Conservation (phyloP, 2,888 invertebrate species). For the Dolomedes plantarius region DNA sequence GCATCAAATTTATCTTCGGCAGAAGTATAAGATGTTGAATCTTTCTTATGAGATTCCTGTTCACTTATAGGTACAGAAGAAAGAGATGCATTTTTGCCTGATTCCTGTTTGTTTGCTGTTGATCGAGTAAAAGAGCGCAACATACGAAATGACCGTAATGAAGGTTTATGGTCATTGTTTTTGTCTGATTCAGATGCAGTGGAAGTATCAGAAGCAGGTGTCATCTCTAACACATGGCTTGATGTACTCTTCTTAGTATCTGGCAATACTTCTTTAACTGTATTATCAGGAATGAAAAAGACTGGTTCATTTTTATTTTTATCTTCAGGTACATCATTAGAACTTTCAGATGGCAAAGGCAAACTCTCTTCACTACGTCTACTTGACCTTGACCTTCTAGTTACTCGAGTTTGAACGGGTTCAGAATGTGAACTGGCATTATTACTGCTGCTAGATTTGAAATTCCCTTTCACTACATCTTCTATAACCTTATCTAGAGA, state of each 20-base stretch:
- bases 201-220: slow-evolving; percentile 10
- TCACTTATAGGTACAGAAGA: slow-evolving; percentile 26
- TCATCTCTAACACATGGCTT: slow-evolving; percentile 6
- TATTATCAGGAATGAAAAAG: slow-evolving; percentile 62
- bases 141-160: slow-evolving; percentile 70
- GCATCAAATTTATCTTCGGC: slow-evolving; percentile 40
- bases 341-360: slow-evolving; percentile 33
- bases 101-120: slow-evolving; percentile 68
- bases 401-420: slow-evolving; percentile 34
- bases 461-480: slow-evolving; percentile 86
- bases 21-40: slow-evolving; percentile 12
- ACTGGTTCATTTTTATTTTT: slow-evolving; percentile 70
- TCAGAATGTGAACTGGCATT: slow-evolving; percentile 32
- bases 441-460: slow-evolving; percentile 40
- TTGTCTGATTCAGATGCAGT: slow-evolving; percentile 34
- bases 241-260: slow-evolving; percentile 43
- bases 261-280: slow-evolving; percentile 39
- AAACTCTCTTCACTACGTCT: slow-evolving; percentile 72
- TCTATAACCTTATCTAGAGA: slow-evolving; percentile 93
- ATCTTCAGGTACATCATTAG: slow-evolving; percentile 38
- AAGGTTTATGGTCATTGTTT: slow-evolving; percentile 19
- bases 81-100: slow-evolving; percentile 58
- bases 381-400: slow-evolving; percentile 70
- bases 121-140: slow-evolving; percentile 67
- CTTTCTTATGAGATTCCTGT: slow-evolving; percentile 49